Conservation (phyloP, 1,140 invertebrate species). For the Drosophila sucinea region DNA sequence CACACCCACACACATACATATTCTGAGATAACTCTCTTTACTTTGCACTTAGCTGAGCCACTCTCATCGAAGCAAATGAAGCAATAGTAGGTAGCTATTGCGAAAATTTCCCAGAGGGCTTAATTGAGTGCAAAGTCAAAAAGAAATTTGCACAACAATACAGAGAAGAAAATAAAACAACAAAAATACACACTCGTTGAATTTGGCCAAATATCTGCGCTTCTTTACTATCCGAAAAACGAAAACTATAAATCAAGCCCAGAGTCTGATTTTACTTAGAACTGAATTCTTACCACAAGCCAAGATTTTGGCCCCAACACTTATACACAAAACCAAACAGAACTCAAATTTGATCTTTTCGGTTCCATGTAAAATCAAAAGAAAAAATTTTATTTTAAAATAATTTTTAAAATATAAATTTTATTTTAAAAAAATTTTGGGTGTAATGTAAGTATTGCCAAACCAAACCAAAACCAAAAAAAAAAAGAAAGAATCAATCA, state of each 20-base stretch:
- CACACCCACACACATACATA: slow-evolving; percentile 25
- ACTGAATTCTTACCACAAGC: slow-evolving; percentile 54
- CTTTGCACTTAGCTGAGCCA: slow-evolving; percentile 66
- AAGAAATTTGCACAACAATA: slow-evolving; percentile 42
- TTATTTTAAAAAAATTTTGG: slow-evolving; percentile 83
- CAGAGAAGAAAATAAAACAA: slow-evolving; percentile 38
- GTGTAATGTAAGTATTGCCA: slow-evolving; percentile 83
- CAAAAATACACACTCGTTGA: slow-evolving; percentile 19
- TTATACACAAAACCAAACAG: slow-evolving; percentile 24
- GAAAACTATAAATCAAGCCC: slow-evolving; percentile 45
- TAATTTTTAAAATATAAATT: slow-evolving; percentile 83
- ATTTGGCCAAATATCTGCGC: slow-evolving; percentile 18
- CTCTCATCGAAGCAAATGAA: background rate
- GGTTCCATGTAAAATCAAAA: slow-evolving; percentile 80
- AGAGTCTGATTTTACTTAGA: slow-evolving; percentile 80
- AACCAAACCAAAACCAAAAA: slow-evolving; percentile 39
- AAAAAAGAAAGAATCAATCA: slow-evolving; percentile 28
- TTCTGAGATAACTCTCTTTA: slow-evolving; percentile 14
- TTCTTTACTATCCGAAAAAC: slow-evolving; percentile 27
- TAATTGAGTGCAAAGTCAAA: slow-evolving; percentile 61
- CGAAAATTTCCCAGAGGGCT: slow-evolving; percentile 23
- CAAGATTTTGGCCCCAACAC: slow-evolving; percentile 30
- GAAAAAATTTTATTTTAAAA: slow-evolving; percentile 83
- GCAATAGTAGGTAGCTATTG: slow-evolving; percentile 4
- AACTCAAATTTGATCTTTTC: slow-evolving; percentile 28